Base-by-base conservation (phyloP, 2,888 invertebrate species). In the Oeneis ivallda region DNA sequence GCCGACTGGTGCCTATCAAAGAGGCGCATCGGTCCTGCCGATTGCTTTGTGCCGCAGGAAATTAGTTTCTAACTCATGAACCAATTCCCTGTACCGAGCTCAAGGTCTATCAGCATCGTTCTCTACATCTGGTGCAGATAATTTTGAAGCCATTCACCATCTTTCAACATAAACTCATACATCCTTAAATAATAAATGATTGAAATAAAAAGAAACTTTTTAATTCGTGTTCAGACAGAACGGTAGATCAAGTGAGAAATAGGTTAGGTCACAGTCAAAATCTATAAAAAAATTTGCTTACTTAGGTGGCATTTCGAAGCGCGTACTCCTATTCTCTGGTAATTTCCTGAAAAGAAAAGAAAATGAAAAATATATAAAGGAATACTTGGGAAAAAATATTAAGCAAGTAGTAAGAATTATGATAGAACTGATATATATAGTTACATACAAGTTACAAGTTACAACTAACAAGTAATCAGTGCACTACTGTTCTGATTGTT, bases 261-360 rank as follows among this genome's bases (percentile, higher is more conserved):
- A 37, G 7, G 5, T 37, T 8, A 9, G 4, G 37, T 34, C 2
- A 8, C 4, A 37, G 6, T 37, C 34, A 6, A 6, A 37, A 37
- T 9, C 7, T 9, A 37, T 9, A 50, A 11, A 26, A 19, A 64
- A 58, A 10, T 64, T 75, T 47, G 79, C 90, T 90, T 90, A 91
- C 91, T 91, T 91, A 86, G 91, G 91, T 84, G 91, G 91, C 91
- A 91, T 91, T 84, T 78, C 79, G 88, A 77, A 74, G 84, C 73
- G 78, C 70, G 71, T 66, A 65, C 83, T 81, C 80, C 81, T 85
- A 89, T 82, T 84, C 87, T 81, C 83, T 82, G 81, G 83, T 77
- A 85, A 82, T 83, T 81, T 81, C 91, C 91, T 91, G 91, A 70
- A 90, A n/a, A 90, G 83, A 76, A 84, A 86, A 89, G 79, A 87